Evolutionary conservation across 2,888 invertebrate genomes (phyloP).

Genomic region (Hydraecia micacea): DNA sequence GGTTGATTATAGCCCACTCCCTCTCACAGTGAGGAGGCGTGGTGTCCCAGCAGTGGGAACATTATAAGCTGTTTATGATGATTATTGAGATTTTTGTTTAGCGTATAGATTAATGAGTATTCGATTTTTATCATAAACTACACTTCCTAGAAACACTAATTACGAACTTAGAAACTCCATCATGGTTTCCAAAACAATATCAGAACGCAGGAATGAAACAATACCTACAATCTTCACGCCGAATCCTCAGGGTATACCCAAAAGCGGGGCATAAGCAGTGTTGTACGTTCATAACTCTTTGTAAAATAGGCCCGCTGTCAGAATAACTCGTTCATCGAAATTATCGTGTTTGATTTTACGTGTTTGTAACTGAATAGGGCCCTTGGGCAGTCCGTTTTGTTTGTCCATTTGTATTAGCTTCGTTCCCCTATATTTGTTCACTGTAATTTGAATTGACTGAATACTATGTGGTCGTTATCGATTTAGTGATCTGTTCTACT

Average conservation of each 20-base stretch:
- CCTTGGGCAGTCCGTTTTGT: conserved; percentile 65
- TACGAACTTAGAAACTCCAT: background rate
- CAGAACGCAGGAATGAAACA: conserved; percentile 15
- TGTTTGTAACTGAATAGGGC: conserved; percentile 66
- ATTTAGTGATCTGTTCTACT: background rate
- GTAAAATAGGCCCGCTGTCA: conserved; percentile 61
- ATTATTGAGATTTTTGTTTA: background rate
- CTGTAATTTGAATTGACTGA: conserved; percentile 32
- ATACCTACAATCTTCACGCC: conserved; percentile 31
- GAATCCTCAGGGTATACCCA: conserved; percentile 41
- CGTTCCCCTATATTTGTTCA: conserved; percentile 39
- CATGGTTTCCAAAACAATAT: background rate
- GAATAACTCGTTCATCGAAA: conserved; percentile 68
- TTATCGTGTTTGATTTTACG: conserved; percentile 67
- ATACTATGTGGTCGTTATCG: background rate
- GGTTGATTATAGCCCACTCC: background rate
- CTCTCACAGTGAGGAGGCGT: background rate
- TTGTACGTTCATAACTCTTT: conserved; percentile 63
- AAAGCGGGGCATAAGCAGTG: conserved; percentile 37
- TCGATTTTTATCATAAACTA: background rate
- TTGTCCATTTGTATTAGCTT: conserved; percentile 56
- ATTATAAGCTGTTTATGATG: background rate
- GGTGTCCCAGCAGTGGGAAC: background rate
- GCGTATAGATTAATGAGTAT: background rate
- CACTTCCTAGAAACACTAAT: background rate